Conservation (phyloP, 2,797 vertebrate species). For the Acropternis orthonyx region DNA sequence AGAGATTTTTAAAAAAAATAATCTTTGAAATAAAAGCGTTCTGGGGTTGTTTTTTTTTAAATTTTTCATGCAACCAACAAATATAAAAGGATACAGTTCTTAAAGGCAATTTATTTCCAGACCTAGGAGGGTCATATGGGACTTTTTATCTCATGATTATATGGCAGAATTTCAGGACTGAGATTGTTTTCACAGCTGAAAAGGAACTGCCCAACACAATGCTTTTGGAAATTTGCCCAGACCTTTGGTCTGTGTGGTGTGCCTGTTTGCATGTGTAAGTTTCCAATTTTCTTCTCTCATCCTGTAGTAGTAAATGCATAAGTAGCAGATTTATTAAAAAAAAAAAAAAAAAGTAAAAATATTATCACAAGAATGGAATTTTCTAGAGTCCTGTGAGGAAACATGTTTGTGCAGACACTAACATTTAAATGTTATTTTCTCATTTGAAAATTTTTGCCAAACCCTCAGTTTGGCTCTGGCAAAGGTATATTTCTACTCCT, state of each 20-base stretch:
- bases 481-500: neutral
- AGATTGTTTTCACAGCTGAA: constrained; percentile 75
- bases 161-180: constrained; percentile 63
- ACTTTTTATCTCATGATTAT: constrained; percentile 54
- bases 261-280: constrained; percentile 49
- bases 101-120: constrained; percentile 38
- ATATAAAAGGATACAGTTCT: neutral
- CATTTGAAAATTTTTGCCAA: constrained; percentile 4
- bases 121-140: constrained; percentile 5
- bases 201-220: constrained; percentile 64
- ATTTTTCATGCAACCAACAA: neutral
- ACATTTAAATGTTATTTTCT: neutral
- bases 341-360: constrained; percentile 4
- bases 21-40: neutral
- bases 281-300: constrained; percentile 49
- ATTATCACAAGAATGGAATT: neutral
- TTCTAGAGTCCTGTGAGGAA: neutral
- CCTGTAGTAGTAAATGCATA: neutral
- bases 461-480: neutral
- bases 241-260: constrained; percentile 50
- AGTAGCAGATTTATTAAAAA: neutral
- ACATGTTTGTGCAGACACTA: neutral
- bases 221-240: constrained; percentile 63
- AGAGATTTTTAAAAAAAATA: neutral
- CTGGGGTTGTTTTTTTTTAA: neutral